These are phyloP conservation scores for Noctua janthina DNA, from an alignment of 2,888 invertebrate genomes.

Conservation along the genomic window DNA sequence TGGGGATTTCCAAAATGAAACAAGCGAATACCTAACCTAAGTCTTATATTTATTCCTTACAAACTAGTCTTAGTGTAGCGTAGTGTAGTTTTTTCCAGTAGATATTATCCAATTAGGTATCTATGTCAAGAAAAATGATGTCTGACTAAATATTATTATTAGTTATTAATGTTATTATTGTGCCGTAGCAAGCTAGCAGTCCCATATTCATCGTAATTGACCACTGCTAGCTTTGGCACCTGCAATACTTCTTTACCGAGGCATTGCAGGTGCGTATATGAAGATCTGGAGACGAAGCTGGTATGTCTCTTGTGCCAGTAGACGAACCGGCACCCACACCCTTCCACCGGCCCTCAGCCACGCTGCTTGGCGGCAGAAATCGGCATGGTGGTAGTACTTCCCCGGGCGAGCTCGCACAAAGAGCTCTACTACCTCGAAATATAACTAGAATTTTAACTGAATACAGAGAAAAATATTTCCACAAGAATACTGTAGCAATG, in stretches of 20 bases:
- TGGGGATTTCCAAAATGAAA: background rate
- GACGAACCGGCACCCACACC: background rate
- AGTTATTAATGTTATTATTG: too few species aligned
- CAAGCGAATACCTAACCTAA: background rate
- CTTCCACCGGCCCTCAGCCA: background rate
- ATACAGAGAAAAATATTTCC: background rate
- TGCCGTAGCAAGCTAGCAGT: background rate
- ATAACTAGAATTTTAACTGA: background rate
- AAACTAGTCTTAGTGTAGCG: too few species aligned
- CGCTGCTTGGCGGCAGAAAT: background rate
- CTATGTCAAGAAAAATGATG: too few species aligned
- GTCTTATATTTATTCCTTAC: background rate
- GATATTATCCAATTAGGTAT: too few species aligned
- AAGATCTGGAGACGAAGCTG: background rate
- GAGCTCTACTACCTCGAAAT: background rate
- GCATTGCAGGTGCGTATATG: background rate
- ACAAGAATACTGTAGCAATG: background rate
- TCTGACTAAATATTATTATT: too few species aligned
- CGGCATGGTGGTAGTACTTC: conserved; percentile 5
- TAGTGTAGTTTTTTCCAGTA: too few species aligned
- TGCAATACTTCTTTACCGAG: background rate
- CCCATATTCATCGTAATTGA: background rate
- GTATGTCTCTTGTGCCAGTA: background rate
- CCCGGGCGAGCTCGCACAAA: conserved; percentile 17
- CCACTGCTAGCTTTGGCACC: background rate